phyloP scores from a whole-genome alignment of 2,888 invertebrate genomes.

The Meta bourneti region DNA sequence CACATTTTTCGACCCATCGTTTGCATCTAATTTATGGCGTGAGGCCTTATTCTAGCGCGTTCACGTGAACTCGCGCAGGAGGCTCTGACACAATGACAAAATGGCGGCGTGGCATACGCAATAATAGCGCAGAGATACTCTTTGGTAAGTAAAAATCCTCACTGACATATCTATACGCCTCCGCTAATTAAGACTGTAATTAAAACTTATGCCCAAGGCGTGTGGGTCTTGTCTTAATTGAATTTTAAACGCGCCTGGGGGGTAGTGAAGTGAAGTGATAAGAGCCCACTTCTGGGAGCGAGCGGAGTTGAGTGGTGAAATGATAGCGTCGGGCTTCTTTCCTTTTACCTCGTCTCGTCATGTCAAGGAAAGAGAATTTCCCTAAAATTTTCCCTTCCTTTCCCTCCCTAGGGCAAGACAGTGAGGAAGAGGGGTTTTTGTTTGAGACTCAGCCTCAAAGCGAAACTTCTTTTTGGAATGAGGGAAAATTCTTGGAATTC shows the following conservation, averaged over 20 bases:
- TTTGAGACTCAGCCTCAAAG: constrained; percentile 5
- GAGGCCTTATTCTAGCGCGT: background rate
- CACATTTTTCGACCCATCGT: constrained; percentile 26
- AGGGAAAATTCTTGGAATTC: background rate
- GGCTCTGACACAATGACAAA: constrained; percentile 32
- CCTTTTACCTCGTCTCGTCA: background rate
- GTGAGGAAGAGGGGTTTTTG: constrained; percentile 32
- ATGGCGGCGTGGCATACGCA: constrained; percentile 24
- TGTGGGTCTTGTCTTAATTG: constrained; percentile 58
- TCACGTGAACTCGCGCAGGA: constrained; percentile 17
- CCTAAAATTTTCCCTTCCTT: constrained; percentile 20
- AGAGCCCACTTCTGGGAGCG: constrained; percentile 46
- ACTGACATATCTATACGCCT: constrained; percentile 52
- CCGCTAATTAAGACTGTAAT: constrained; percentile 70
- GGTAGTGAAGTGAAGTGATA: constrained; percentile 61
- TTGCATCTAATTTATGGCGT: constrained; percentile 51
- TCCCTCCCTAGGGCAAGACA: constrained; percentile 25
- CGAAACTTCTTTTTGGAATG: background rate
- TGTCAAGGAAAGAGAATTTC: constrained; percentile 19
- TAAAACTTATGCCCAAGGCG: constrained; percentile 67
- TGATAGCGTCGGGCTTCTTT: constrained; percentile 53
- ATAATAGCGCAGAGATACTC: background rate
- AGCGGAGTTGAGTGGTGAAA: constrained; percentile 34
- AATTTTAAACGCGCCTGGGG: constrained; percentile 66
- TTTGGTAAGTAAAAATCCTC: constrained; percentile 36